Percentiles rank a stretch among this genome's conserved stretches.
Evolutionary conservation across 2,888 invertebrate genomes (phyloP).

Genomic region (Brassicogethes aeneus): DNA sequence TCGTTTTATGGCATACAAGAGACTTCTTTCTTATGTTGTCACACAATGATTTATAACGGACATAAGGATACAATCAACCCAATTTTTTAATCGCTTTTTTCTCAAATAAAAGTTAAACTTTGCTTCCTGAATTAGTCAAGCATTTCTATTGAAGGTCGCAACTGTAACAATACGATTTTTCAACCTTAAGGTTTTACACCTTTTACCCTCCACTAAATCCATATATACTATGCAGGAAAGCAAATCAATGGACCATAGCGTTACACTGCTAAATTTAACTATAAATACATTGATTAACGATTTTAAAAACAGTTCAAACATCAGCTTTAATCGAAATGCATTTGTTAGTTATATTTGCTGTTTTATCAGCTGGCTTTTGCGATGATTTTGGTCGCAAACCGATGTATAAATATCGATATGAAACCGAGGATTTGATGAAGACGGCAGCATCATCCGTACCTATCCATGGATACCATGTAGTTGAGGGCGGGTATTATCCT

Average conservation of each 20-base stretch:
- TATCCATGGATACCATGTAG: conserved; percentile 48
- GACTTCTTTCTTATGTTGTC: too few species aligned
- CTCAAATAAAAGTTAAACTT: neutral
- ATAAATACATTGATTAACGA: neutral
- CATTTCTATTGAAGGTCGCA: neutral
- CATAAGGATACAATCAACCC: too few species aligned
- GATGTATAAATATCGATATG: conserved; percentile 34
- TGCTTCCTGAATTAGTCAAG: neutral
- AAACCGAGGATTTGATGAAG: conserved; percentile 37
- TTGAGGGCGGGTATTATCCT: conserved; percentile 52
- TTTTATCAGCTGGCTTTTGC: conserved; percentile 9
- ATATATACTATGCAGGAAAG: conserved; percentile 9
- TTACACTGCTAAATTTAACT: conserved; percentile 11
- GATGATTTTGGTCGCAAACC: conserved; percentile 21
- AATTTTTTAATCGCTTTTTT: too few species aligned
- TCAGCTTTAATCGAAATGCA: neutral
- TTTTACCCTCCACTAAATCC: neutral
- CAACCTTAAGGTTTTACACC: too few species aligned
- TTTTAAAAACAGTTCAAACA: neutral
- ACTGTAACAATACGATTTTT: too few species aligned
- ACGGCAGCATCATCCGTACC: conserved; percentile 35
- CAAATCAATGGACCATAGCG: conserved; percentile 19
- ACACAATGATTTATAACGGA: too few species aligned
- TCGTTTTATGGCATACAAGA: too few species aligned
- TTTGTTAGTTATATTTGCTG: too few species aligned